Base-by-base conservation (phyloP, 2,888 invertebrate genomes). In the Troides aeacus region DNA sequence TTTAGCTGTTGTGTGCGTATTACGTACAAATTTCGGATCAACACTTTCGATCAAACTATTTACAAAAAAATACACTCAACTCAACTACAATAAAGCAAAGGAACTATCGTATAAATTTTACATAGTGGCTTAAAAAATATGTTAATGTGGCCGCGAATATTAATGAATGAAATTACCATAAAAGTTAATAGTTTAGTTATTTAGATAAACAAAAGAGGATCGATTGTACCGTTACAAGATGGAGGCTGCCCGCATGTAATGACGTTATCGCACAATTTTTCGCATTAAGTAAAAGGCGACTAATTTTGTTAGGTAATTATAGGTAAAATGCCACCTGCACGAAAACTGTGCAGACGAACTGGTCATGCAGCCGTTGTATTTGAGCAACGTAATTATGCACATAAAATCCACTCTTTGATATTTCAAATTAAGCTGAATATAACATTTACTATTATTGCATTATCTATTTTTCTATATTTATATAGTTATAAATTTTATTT, bases 301-400 rank as follows among this genome's bases (percentile, higher is more conserved):
- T 79, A 80, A 78, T 79, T 74, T 79, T 71, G 73, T 73, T 73
- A 73, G 74, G 77, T 81, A 80, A 81, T 85, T 85, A 88, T 90
- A 90, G 89, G 90, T 90, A 89, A 78, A 74, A 72, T 74, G 72
- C 75, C 90, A 90, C 90, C 90, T 90, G 90, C 87, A 76, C 72
- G 75, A 75, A 76, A 82, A 86, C 84, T 84, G 84, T 83, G 79
- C 78, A 77, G 70, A 74, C 70, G 74, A 74, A 63, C 39, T 57
- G 88, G 87, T 84, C 84, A 79, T 71, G 53, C 72, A 74, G 77
- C 78, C 81, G 80, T 76, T 76, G 77, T 78, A 77, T 73, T 18
- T 62, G 21, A 36, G 50, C 18, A 66, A 63, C 23, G 56, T 36
- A 17, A 24, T 17, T 23, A 17, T 62, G 46, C 46, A 42, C 46